phyloP scores from a whole-genome alignment of 2,113 vertebrate genomes.

The Lipotes vexillifer region DNA sequence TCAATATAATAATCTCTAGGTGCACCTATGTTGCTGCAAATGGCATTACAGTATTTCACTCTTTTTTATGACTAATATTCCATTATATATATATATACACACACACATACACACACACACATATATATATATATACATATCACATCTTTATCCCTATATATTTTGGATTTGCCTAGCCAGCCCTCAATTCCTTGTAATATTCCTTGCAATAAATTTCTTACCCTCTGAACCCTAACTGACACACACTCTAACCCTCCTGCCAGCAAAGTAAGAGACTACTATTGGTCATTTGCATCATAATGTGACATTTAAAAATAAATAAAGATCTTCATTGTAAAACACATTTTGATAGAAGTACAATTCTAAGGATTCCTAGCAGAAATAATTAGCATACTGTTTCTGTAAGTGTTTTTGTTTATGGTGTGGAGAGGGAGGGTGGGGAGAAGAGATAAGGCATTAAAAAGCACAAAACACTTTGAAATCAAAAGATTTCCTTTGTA shows the following conservation, averaged over 20 bases:
- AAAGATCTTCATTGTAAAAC: not conserved
- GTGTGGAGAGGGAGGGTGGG: not conserved
- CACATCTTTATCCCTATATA: not conserved
- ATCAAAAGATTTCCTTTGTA: not conserved
- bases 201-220: not conserved
- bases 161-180: not conserved
- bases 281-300: not conserved
- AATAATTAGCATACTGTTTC: not conserved
- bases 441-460: not conserved
- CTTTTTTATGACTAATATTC: not conserved
- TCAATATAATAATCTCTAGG: not conserved
- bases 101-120: accelerated
- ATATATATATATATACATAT: not conserved
- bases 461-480: not conserved
- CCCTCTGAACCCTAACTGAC: not conserved
- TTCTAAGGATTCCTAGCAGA: not conserved
- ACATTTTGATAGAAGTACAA: not conserved
- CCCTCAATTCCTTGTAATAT: not conserved
- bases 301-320: not conserved
- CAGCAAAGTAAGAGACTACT: not conserved
- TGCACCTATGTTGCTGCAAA: not conserved
- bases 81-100: no score
- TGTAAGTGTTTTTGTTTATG: not conserved
- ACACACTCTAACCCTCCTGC: not conserved
- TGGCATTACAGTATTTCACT: not conserved